Evolutionary conservation across 1,140 invertebrate species (phyloP).

Genomic region (Brachionus plicatilis): DNA sequence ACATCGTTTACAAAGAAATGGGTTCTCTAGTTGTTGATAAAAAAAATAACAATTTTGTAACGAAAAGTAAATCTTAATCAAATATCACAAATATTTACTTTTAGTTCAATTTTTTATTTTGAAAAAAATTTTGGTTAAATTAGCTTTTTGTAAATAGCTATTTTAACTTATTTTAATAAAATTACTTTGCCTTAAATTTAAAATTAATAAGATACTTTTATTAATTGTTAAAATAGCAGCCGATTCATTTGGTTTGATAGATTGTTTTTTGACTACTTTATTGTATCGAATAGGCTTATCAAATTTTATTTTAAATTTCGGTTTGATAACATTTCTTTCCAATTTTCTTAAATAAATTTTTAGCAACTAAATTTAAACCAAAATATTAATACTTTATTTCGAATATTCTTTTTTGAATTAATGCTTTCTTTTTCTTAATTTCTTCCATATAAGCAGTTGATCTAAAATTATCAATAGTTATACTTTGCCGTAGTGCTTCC

Average conservation of each 20-base stretch:
- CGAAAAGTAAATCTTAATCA: too few relatives aligned
- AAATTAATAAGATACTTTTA: neutral
- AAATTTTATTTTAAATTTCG: neutral
- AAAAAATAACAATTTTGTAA: too few relatives aligned
- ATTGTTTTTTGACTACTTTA: neutral
- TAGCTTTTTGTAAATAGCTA: too few relatives aligned
- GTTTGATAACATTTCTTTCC: neutral
- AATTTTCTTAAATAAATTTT: neutral
- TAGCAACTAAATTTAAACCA: neutral
- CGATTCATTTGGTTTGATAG: neutral
- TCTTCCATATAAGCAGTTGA: neutral
- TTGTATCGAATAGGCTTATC: neutral
- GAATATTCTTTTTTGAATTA: neutral
- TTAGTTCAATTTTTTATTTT: too few relatives aligned
- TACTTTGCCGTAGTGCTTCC: neutral
- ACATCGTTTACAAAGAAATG: too few relatives aligned
- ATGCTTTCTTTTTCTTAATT: neutral
- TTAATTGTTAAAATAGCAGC: neutral
- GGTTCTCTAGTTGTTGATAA: too few relatives aligned
- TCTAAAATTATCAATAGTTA: conserved; percentile 23
- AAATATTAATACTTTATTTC: neutral
- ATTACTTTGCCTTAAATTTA: neutral
- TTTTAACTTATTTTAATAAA: neutral
- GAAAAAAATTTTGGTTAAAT: too few relatives aligned
- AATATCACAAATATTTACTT: too few relatives aligned